Conservation (phyloP, 2,113 vertebrate genomes). For the Aplodontia rufa region DNA sequence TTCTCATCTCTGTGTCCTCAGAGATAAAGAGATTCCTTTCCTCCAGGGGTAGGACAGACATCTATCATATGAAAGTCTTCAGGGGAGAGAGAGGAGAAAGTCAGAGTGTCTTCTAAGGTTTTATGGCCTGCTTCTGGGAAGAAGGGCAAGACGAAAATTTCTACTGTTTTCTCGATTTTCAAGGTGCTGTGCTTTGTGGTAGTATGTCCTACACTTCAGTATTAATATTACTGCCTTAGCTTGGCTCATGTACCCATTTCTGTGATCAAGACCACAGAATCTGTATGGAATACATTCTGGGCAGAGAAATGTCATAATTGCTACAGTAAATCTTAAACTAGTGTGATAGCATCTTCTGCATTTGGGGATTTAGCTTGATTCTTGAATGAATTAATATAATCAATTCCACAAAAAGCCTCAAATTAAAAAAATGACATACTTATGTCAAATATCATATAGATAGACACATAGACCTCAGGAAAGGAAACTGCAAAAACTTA, state of each 20-base stretch:
- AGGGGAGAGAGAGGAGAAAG: background rate
- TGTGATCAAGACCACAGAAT: background rate
- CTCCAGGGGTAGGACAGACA: background rate
- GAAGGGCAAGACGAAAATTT: background rate
- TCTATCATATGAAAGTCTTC: background rate
- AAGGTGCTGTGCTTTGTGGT: background rate
- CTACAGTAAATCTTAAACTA: background rate
- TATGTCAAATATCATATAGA: background rate
- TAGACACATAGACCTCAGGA: background rate
- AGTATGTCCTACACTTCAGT: background rate
- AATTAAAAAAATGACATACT: conserved; percentile 36
- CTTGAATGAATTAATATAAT: background rate
- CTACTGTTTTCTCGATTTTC: background rate
- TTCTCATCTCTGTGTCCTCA: background rate
- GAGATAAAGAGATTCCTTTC: background rate
- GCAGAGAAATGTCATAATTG: background rate
- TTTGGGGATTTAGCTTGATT: background rate
- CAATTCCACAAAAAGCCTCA: background rate
- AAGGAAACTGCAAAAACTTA: background rate
- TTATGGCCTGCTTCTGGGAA: background rate
- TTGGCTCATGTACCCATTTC: background rate
- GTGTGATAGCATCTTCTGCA: background rate
- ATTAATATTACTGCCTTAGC: background rate
- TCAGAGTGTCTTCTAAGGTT: background rate
- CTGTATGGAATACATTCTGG: background rate